phyloP scores from a whole-genome alignment of 2,888 invertebrate genomes.

The Ectemnius lituratus region DNA sequence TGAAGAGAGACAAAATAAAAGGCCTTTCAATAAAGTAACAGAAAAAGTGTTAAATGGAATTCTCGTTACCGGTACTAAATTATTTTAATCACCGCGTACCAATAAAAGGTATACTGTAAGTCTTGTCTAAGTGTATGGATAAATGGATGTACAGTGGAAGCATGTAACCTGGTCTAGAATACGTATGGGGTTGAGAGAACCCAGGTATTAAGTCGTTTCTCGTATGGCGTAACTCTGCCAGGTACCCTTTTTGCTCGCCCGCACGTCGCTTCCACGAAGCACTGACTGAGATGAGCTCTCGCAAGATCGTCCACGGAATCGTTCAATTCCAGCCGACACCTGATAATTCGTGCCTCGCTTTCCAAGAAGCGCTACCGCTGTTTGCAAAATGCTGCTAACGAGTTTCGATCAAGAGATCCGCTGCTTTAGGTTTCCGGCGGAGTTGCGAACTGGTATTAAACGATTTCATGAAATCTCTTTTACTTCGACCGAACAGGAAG shows the following conservation, averaged over 20 bases:
- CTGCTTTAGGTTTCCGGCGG: too few relatives aligned
- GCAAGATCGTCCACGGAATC: slow-evolving; percentile 8
- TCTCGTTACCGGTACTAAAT: too few relatives aligned
- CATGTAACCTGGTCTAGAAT: too few relatives aligned
- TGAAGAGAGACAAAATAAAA: too few relatives aligned
- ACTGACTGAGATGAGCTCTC: slow-evolving; percentile 10
- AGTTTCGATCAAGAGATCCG: not conserved
- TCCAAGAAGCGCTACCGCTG: slow-evolving; percentile 15
- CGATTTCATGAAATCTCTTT: too few relatives aligned
- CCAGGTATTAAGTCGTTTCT: slow-evolving; percentile 55
- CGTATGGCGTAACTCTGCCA: slow-evolving; percentile 25
- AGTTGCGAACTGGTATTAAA: too few relatives aligned
- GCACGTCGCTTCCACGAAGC: slow-evolving; percentile 40
- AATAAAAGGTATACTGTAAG: not conserved
- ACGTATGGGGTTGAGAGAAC: slow-evolving; percentile 1
- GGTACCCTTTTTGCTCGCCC: slow-evolving; percentile 26
- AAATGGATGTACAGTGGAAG: slow-evolving; percentile 42
- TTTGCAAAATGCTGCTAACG: slow-evolving; percentile 19
- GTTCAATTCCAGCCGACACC: slow-evolving; percentile 25
- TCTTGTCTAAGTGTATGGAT: slow-evolving; percentile 51
- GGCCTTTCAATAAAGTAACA: too few relatives aligned
- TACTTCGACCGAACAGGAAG: too few relatives aligned
- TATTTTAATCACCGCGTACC: too few relatives aligned
- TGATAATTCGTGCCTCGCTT: slow-evolving; percentile 22
- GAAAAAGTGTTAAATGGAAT: too few relatives aligned